Evolutionary conservation across 2,113 vertebrate genomes (phyloP).

Genomic region (Paracanthobrama guichenoti): DNA sequence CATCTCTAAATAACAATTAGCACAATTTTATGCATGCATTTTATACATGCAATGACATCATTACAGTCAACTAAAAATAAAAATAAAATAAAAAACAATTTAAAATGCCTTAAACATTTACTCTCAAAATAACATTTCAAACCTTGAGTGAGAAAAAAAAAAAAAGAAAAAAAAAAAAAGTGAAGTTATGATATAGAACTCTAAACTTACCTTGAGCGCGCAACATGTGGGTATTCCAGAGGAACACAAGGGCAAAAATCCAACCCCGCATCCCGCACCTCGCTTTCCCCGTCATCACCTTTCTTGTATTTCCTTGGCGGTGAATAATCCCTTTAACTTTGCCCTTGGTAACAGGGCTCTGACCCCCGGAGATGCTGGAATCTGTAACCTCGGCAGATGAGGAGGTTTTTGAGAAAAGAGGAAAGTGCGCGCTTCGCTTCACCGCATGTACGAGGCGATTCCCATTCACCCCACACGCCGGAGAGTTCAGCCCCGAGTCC

Average conservation of each 20-base stretch:
- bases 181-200: slow-evolving; percentile 11
- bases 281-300: slow-evolving; percentile 1
- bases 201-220: slow-evolving; percentile 81
- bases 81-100: not conserved
- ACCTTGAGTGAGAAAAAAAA: too few relatives aligned
- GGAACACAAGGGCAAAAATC: slow-evolving; percentile 76
- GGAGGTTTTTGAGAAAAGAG: not conserved
- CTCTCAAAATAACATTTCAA: not conserved
- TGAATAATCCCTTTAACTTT: slow-evolving; percentile 23
- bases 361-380: not conserved
- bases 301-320: slow-evolving; percentile 4
- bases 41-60: not conserved
- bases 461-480: slow-evolving; percentile 27
- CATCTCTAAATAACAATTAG: not conserved
- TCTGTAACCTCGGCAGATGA: slow-evolving; percentile 13
- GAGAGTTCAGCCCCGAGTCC: slow-evolving; percentile 27
- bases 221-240: slow-evolving; percentile 81
- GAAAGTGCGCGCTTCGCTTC: slow-evolving; percentile 31
- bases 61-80: not conserved
- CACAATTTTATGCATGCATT: not conserved
- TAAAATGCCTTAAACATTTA: not conserved
- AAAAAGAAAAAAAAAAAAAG: not conserved
- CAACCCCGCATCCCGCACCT: slow-evolving; percentile 62
- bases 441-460: slow-evolving; percentile 1
- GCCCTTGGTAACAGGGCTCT: not conserved